A percentile compares a stretch with the other conserved stretches of the same genome.
These are phyloP conservation scores for Apolygus lucorum DNA, from an alignment of 1,140 invertebrate genomes.

Conservation along the genomic window DNA sequence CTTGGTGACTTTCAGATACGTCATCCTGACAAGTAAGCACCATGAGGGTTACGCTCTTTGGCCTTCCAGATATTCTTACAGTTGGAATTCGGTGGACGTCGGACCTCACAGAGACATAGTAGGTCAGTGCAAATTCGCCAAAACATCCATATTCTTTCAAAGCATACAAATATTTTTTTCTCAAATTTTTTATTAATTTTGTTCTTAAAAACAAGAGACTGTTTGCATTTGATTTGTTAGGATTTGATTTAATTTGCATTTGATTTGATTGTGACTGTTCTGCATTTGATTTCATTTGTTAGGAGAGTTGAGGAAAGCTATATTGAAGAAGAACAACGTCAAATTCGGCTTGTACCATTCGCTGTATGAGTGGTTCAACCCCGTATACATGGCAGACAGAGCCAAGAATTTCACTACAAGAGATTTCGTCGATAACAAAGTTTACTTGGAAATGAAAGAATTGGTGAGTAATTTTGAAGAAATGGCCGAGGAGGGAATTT, in stretches of 20 bases:
- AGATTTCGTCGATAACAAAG: constrained; percentile 57
- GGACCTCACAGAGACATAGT: constrained; percentile 77
- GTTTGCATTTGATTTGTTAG: no score
- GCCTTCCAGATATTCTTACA: constrained; percentile 75
- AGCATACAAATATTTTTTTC: no score
- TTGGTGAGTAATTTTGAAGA: constrained; percentile 45
- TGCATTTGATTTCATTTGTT: no score
- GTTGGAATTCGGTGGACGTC: constrained; percentile 82
- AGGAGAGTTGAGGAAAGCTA: constrained; percentile 63
- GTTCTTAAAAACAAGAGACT: no score
- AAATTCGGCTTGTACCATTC: constrained; percentile 85
- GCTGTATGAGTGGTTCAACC: constrained; percentile 86
- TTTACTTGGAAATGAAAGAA: constrained; percentile 64
- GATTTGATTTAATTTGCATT: no score
- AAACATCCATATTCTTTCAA: neutral
- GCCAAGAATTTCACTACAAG: constrained; percentile 53
- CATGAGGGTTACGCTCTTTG: constrained; percentile 87
- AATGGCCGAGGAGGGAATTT: neutral
- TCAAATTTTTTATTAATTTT: no score
- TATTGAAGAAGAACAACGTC: constrained; percentile 52
- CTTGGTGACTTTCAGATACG: constrained; percentile 50
- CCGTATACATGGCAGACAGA: constrained; percentile 69
- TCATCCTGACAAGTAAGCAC: constrained; percentile 88
- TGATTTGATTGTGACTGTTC: neutral
- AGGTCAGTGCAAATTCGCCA: constrained; percentile 40